Percentiles rank a stretch among this genome's conserved stretches.
phyloP scores from a whole-genome alignment of 2,113 vertebrate species.

The Micromys minutus region DNA sequence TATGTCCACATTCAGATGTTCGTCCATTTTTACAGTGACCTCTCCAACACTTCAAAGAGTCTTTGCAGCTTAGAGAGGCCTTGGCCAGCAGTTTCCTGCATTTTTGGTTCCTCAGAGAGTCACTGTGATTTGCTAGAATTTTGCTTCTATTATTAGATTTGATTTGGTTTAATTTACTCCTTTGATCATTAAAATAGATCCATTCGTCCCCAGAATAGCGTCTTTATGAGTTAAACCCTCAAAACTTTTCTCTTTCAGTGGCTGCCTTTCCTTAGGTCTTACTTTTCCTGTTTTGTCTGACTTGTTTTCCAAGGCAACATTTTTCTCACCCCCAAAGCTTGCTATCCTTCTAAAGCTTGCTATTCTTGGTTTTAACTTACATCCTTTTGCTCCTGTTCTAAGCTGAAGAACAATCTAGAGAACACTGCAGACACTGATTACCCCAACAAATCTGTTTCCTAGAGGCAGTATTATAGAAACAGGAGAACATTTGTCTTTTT shows the following conservation, averaged over 20 bases:
- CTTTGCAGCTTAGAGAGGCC: neutral
- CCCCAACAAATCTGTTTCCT: constrained; percentile 29
- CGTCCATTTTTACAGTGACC: neutral
- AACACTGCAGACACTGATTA: neutral
- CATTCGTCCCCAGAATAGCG: neutral
- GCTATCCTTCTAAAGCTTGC: neutral
- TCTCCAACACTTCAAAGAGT: neutral
- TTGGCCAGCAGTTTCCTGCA: neutral
- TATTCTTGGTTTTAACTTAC: neutral
- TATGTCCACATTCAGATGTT: neutral
- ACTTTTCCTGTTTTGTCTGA: neutral
- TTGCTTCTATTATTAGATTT: constrained; percentile 23
- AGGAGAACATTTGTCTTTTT: constrained; percentile 28
- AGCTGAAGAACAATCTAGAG: constrained; percentile 26
- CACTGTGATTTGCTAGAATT: neutral
- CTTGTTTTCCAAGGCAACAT: neutral
- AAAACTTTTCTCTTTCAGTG: neutral
- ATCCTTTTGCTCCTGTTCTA: neutral
- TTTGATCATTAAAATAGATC: neutral
- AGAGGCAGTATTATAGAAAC: neutral
- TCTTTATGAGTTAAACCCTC: neutral
- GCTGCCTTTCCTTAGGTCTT: neutral
- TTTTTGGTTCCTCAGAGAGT: neutral
- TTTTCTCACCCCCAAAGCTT: neutral
- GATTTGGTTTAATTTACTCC: neutral